phyloP scores from a whole-genome alignment of 2,797 vertebrate genomes.

The Triplophysa bombifrons region DNA sequence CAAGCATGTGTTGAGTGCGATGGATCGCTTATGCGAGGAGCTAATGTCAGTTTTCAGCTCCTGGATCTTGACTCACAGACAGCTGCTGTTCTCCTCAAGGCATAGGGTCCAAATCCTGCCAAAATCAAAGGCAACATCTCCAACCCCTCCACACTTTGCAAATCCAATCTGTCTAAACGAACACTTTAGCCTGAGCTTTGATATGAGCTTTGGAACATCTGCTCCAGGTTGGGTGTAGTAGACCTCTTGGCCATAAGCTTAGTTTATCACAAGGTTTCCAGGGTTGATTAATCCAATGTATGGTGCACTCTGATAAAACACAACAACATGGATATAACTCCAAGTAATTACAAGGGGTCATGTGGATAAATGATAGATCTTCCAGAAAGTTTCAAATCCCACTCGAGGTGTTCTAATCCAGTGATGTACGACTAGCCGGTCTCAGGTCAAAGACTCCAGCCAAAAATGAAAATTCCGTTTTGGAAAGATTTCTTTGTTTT shows the following conservation, averaged over 20 bases:
- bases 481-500: no score
- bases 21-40: slow-evolving; percentile 43
- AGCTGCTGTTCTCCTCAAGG: slow-evolving; percentile 53
- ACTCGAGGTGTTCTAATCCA: background rate
- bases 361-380: slow-evolving; percentile 60
- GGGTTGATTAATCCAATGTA: slow-evolving; percentile 36
- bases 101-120: slow-evolving; percentile 54
- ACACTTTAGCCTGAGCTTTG: slow-evolving; percentile 45
- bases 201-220: slow-evolving; percentile 39
- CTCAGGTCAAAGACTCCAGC: no score
- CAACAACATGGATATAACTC: slow-evolving; percentile 27
- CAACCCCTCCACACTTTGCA: slow-evolving; percentile 44
- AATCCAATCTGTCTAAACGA: slow-evolving; percentile 48
- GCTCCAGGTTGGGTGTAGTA: slow-evolving; percentile 36
- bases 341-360: slow-evolving; percentile 37
- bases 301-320: slow-evolving; percentile 41
- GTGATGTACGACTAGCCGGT: no score
- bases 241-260: slow-evolving; percentile 45
- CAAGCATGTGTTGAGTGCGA: slow-evolving; percentile 30
- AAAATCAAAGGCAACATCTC: slow-evolving; percentile 42
- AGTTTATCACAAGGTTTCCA: slow-evolving; percentile 41
- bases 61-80: slow-evolving; percentile 53
- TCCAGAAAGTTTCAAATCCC: background rate
- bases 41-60: slow-evolving; percentile 58
- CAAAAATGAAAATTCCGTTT: no score